phyloP scores from a whole-genome alignment of 1,140 invertebrate genomes.

The Drosophila serrata region DNA sequence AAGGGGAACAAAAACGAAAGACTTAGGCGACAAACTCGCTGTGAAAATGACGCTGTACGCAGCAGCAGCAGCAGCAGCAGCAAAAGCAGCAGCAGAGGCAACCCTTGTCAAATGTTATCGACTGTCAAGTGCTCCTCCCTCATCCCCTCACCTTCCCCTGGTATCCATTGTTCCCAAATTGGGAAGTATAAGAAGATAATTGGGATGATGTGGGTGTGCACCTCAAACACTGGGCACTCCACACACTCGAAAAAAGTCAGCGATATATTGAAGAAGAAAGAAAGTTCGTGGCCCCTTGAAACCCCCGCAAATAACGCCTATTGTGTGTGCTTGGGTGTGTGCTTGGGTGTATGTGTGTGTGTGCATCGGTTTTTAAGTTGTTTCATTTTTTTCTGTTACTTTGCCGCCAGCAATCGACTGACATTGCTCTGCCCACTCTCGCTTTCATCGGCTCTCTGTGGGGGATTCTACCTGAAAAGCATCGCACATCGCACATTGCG shows the following conservation, averaged over 20 bases:
- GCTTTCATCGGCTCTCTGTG: constrained; percentile 64
- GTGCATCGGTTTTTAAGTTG: constrained; percentile 40
- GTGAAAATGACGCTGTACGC: constrained; percentile 10
- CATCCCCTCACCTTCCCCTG: too few species aligned
- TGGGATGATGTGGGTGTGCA: constrained; percentile 60
- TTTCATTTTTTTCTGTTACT: constrained; percentile 46
- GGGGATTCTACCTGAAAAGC: constrained; percentile 63
- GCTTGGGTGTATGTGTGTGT: constrained; percentile 7
- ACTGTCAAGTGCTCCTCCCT: too few species aligned
- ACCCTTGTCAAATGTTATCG: constrained; percentile 41
- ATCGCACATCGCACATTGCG: constrained; percentile 14
- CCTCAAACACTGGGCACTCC: constrained; percentile 3
- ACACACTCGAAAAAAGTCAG: constrained; percentile 47
- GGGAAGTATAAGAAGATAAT: constrained; percentile 38
- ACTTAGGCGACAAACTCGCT: constrained; percentile 22
- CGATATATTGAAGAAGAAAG: constrained; percentile 66
- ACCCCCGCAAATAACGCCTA: constrained; percentile 31
- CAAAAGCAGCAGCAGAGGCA: background rate
- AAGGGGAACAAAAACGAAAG: constrained; percentile 22
- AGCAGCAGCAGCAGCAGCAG: background rate
- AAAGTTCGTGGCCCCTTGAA: constrained; percentile 61
- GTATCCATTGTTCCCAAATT: constrained; percentile 2
- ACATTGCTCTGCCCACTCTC: constrained; percentile 68
- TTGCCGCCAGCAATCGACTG: constrained; percentile 35
- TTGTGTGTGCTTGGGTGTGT: constrained; percentile 32